Conservation (phyloP, 1,140 invertebrate genomes). For the Bombus superbus region DNA sequence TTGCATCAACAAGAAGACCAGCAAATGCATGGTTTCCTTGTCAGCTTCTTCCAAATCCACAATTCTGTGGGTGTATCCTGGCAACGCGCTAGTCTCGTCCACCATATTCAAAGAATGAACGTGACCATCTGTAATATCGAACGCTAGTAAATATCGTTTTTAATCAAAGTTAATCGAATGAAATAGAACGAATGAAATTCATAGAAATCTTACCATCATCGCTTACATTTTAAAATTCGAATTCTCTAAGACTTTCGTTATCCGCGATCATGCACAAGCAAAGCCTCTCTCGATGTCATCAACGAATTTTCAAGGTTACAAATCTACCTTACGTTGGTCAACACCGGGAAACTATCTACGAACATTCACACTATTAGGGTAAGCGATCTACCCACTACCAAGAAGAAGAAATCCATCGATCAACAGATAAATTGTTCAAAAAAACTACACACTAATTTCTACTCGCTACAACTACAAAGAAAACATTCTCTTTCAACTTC, state of each 20-base stretch:
- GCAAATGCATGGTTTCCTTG: conserved; percentile 96
- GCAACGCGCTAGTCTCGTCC: conserved; percentile 87
- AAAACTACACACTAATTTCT: background rate
- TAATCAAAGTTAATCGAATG: background rate
- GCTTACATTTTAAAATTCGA: background rate
- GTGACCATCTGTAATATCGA: conserved; percentile 87
- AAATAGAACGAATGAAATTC: background rate
- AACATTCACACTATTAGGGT: background rate
- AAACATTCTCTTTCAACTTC: background rate
- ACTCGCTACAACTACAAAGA: background rate
- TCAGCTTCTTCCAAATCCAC: conserved; percentile 97
- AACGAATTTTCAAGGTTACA: background rate
- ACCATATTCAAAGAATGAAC: conserved; percentile 88
- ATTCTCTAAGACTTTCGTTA: background rate
- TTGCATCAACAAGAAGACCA: conserved; percentile 98
- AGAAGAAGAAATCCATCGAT: background rate
- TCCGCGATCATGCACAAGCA: conserved; percentile 9
- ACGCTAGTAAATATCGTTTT: background rate
- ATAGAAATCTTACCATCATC: background rate
- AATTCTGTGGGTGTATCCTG: conserved; percentile 89
- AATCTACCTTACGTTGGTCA: background rate
- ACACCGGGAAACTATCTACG: background rate
- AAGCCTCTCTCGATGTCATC: background rate
- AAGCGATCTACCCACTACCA: background rate
- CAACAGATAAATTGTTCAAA: background rate